Percentiles rank a stretch among this genome's conserved stretches.
Conservation (phyloP, 2,113 vertebrate genomes). For the Equus quagga region DNA sequence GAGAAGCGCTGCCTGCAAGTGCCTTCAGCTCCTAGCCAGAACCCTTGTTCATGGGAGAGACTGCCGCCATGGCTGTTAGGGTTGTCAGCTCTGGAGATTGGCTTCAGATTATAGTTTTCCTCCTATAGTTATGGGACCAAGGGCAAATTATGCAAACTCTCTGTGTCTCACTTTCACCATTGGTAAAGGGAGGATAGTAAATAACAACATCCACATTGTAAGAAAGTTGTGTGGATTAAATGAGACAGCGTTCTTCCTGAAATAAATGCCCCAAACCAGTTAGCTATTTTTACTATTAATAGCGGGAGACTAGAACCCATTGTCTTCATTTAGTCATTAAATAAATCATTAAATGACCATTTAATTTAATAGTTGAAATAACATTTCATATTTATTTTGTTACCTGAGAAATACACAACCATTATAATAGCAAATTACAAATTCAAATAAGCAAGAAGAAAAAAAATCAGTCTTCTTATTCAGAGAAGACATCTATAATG, state of each 20-base stretch:
- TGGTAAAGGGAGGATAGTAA: slow-evolving; percentile 27
- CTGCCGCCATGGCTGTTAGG: rapidly evolving
- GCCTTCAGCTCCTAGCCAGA: neutral
- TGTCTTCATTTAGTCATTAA: slow-evolving; percentile 29
- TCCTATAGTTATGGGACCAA: neutral
- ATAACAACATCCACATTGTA: neutral
- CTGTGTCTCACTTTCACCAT: neutral
- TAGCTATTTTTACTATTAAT: slow-evolving; percentile 40
- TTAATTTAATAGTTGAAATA: slow-evolving; percentile 49
- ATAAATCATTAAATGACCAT: neutral
- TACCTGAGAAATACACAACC: neutral
- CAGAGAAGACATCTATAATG: neutral
- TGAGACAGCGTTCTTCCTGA: neutral
- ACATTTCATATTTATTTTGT: neutral
- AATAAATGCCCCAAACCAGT: neutral
- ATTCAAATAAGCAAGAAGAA: slow-evolving; percentile 1
- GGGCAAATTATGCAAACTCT: neutral
- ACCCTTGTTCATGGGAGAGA: neutral
- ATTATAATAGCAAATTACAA: neutral
- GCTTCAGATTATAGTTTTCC: neutral
- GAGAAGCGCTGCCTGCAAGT: neutral
- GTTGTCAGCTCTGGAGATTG: neutral
- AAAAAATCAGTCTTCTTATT: neutral
- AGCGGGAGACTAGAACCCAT: neutral
- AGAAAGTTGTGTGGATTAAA: neutral